Evolutionary conservation across 2,797 vertebrate species (phyloP).

Genomic region (Esox masquinongy): DNA sequence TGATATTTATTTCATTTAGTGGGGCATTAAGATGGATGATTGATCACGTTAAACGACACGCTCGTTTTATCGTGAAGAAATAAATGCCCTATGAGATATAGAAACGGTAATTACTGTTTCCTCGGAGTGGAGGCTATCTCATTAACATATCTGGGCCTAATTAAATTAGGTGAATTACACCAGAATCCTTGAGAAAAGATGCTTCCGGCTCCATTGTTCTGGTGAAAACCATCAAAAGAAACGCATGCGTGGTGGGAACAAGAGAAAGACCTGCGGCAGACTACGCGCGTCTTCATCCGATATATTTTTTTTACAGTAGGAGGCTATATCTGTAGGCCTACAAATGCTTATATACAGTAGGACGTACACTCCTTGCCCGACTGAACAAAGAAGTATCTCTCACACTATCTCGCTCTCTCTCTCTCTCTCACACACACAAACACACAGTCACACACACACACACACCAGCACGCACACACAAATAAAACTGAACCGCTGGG

Average conservation of each 20-base stretch:
- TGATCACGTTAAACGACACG: slow-evolving; percentile 20
- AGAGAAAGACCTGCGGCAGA: background rate
- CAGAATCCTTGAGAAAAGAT: slow-evolving; percentile 1
- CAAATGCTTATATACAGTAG: background rate
- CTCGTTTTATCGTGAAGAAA: slow-evolving; percentile 18
- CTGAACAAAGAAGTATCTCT: slow-evolving; percentile 34
- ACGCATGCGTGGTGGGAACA: background rate
- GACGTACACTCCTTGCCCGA: background rate
- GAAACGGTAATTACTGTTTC: slow-evolving; percentile 62
- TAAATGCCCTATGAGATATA: slow-evolving; percentile 47
- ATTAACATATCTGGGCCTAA: slow-evolving; percentile 62
- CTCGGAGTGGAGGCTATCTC: slow-evolving; percentile 49
- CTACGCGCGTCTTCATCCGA: background rate
- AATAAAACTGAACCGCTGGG: slow-evolving; percentile 64
- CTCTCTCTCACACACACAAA: slow-evolving; percentile 10
- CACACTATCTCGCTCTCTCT: no score
- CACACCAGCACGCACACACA: slow-evolving; percentile 25
- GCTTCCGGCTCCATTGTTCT: slow-evolving; percentile 17
- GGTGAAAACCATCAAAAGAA: background rate
- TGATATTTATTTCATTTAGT: slow-evolving; percentile 14
- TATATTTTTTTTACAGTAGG: background rate
- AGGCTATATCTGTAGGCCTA: background rate
- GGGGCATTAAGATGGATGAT: slow-evolving; percentile 43
- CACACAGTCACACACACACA: slow-evolving; percentile 40
- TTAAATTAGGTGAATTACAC: slow-evolving; percentile 54